phyloP scores from a whole-genome alignment of 2,113 vertebrate species.

The Melanostigma gelatinosum region DNA sequence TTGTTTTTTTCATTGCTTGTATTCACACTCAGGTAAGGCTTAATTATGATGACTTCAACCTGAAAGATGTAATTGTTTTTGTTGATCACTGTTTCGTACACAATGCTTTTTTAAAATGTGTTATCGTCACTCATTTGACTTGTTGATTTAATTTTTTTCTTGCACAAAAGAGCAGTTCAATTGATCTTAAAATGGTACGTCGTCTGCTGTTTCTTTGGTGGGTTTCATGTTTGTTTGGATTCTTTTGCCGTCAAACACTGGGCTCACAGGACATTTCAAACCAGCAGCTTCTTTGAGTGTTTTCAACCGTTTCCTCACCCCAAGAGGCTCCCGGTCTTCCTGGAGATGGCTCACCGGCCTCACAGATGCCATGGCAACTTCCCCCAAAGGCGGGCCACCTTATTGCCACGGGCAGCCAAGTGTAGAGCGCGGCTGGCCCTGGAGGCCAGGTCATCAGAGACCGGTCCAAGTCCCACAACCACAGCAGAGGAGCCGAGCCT shows the following conservation, averaged over 20 bases:
- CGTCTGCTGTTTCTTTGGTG: neutral
- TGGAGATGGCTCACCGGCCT: constrained; percentile 56
- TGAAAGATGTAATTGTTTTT: neutral
- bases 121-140: neutral
- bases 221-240: constrained; percentile 40
- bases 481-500: constrained; percentile 19
- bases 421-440: constrained; percentile 7
- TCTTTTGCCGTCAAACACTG: constrained; percentile 5
- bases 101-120: neutral
- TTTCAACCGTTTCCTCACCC: constrained; percentile 30
- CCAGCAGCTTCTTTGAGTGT: constrained; percentile 30
- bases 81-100: neutral
- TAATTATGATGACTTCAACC: neutral
- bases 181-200: neutral
- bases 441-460: constrained; percentile 53
- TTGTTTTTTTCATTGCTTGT: constrained; percentile 2
- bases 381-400: constrained; percentile 49
- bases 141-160: neutral
- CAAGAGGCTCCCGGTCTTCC: constrained; percentile 45
- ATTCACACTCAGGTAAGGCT: constrained; percentile 29
- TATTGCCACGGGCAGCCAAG: constrained; percentile 45
- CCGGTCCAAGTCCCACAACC: constrained; percentile 22
- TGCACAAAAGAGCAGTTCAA: neutral
- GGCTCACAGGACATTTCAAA: constrained; percentile 48
- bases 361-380: constrained; percentile 62